Evolutionary conservation across 1,140 invertebrate genomes (phyloP), one percentile per base, ranked within the genome.

Genomic region (Pemphigus obesinymphae): DNA sequence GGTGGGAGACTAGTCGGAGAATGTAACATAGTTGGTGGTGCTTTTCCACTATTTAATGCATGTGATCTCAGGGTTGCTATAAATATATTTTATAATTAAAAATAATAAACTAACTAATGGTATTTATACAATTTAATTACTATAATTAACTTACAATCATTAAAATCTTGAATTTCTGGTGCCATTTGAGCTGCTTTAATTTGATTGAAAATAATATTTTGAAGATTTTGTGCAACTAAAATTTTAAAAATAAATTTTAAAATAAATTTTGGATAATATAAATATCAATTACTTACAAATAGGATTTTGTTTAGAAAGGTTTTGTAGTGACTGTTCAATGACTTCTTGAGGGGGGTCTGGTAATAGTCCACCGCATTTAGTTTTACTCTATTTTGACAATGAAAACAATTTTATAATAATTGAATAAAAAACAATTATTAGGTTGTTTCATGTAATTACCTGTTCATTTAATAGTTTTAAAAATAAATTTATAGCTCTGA

Each of bases 401-500:
- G 76, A 84, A 83, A 83, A 37, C 7, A 0, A 10, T 50, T 53
- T 7, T 20, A 13, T 7, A 37, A 55, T 23, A 53, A 43, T 43
- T 26, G 13, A 70, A 55, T 23, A 37, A 3, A 37, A 23, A 63
- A 13, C 0, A 7, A 48, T 29, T 48, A 29, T 73, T 55, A 72
- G 10, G 83, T 13, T 63, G 20, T 37, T 63, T 23, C 29, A 70
- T 26, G 37, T 13, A 1, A 68, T 85, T 85, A 88, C 87, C 76
- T 86, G 85, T 73, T 89, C 88, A 82, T 88, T 89, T 0, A 89
- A 84, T 8, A 89, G 83, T 82, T 89, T 88, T 84, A 89, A 88
- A 85, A 89, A 90, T 48, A 90, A 87, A 83, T 88, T 89, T 72
- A 90, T 89, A 10, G 89, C 90, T 81, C 89, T 85, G 15, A 89